Conservation (phyloP, 2,113 vertebrate genomes). For the Gymnobelideus leadbeateri region DNA sequence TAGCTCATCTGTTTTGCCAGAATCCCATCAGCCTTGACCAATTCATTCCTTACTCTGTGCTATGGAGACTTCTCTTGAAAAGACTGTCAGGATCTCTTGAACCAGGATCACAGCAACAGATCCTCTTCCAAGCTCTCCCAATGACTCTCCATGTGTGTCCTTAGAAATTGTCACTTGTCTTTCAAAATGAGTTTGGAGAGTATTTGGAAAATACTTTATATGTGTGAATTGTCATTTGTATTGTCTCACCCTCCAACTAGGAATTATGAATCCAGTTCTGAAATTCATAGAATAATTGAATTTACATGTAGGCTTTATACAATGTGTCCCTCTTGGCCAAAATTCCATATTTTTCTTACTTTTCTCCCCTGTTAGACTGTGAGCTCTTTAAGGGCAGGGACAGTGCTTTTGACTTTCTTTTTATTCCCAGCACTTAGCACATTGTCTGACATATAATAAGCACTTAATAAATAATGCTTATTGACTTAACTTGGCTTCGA, state of each 20-base stretch:
- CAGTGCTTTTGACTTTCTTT: not conserved
- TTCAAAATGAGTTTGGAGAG: not conserved
- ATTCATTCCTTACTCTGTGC: not conserved
- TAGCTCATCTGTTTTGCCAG: not conserved
- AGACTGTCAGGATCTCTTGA: not conserved
- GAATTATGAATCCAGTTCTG: not conserved
- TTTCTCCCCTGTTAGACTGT: not conserved
- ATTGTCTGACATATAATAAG: not conserved
- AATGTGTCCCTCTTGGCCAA: not conserved
- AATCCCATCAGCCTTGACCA: constrained; percentile 10
- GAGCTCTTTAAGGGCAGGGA: not conserved
- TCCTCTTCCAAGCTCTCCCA: not conserved
- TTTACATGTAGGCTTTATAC: not conserved
- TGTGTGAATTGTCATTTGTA: not conserved
- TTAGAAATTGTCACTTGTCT: not conserved
- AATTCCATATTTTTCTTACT: not conserved
- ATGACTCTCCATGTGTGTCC: not conserved
- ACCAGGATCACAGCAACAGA: not conserved
- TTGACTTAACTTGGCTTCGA: not conserved
- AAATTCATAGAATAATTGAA: not conserved
- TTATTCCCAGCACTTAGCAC: not conserved
- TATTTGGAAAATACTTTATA: not conserved
- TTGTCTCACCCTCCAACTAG: not conserved
- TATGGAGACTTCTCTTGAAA: constrained; percentile 17
- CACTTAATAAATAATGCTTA: not conserved